These are phyloP conservation scores for Tupiocoris notatus DNA, from an alignment of 2,888 invertebrate genomes.

Conservation along the genomic window DNA sequence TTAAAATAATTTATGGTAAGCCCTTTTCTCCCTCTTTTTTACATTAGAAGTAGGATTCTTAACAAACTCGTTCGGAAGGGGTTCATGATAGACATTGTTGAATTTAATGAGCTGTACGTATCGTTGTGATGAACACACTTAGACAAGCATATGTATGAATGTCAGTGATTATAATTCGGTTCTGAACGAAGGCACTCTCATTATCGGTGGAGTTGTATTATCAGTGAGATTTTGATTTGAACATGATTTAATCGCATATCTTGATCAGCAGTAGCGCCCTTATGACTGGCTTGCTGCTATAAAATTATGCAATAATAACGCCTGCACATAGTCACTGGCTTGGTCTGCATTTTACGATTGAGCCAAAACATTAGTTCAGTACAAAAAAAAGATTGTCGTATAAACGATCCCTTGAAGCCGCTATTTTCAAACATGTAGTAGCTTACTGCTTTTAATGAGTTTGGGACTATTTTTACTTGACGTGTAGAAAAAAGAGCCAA, in stretches of 20 bases:
- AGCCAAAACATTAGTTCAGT: constrained; percentile 12
- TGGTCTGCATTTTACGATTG: background rate
- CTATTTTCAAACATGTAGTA: no score
- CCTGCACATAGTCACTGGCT: constrained; percentile 27
- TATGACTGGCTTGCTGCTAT: constrained; percentile 35
- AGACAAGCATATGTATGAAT: constrained; percentile 35
- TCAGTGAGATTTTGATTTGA: background rate
- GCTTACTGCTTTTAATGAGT: no score
- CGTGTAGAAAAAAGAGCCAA: no score
- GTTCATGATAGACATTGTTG: no score
- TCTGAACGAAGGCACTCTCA: constrained; percentile 11
- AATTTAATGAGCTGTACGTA: no score
- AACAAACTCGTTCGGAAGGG: no score
- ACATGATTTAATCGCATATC: constrained; percentile 24
- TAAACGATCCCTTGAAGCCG: no score
- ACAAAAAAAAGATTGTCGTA: no score
- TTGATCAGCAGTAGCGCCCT: constrained; percentile 33
- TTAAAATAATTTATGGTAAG: no score
- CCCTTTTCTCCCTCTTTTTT: no score
- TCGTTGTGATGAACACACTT: constrained; percentile 19
- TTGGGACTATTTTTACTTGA: no score
- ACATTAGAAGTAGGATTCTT: no score
- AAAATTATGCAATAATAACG: constrained; percentile 27
- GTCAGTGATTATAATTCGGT: constrained; percentile 10
- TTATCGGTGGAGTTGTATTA: background rate